A percentile compares a stretch with the other conserved stretches of the same genome.
phyloP scores from a whole-genome alignment of 2,797 vertebrate genomes.

The Ibycter americanus region DNA sequence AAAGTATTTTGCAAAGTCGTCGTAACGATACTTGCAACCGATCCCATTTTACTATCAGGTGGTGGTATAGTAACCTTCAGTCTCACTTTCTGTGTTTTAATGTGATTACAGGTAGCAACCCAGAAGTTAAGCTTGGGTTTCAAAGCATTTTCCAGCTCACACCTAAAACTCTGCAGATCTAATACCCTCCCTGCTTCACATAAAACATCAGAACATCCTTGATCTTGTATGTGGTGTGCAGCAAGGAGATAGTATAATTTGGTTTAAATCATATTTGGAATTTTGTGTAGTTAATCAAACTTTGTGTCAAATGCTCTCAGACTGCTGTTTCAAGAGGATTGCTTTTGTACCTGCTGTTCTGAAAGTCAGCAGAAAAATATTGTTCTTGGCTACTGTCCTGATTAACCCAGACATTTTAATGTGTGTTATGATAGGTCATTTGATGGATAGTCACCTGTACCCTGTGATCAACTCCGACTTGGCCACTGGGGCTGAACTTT shows the following conservation, averaged over 20 bases:
- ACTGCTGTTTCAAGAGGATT: slow-evolving; percentile 70
- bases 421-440: slow-evolving; percentile 78
- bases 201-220: background rate
- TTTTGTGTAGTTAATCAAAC: slow-evolving; percentile 46
- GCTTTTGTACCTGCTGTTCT: slow-evolving; percentile 72
- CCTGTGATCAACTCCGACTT: slow-evolving; percentile 73
- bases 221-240: background rate
- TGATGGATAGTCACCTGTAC: slow-evolving; percentile 85
- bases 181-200: background rate
- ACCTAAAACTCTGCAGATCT: background rate
- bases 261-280: slow-evolving; percentile 11
- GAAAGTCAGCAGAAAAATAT: slow-evolving; percentile 76
- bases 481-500: slow-evolving; percentile 71
- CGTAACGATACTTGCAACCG: background rate
- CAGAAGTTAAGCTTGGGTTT: background rate
- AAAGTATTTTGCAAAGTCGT: background rate
- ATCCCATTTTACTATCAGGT: background rate
- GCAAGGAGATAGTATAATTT: background rate
- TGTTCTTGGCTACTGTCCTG: slow-evolving; percentile 81
- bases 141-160: background rate
- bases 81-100: background rate
- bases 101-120: background rate
- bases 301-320: slow-evolving; percentile 8
- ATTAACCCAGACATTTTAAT: slow-evolving; percentile 82
- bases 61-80: background rate